phyloP scores from a whole-genome alignment of 2,888 invertebrate species.

The Cetonia aurata region DNA sequence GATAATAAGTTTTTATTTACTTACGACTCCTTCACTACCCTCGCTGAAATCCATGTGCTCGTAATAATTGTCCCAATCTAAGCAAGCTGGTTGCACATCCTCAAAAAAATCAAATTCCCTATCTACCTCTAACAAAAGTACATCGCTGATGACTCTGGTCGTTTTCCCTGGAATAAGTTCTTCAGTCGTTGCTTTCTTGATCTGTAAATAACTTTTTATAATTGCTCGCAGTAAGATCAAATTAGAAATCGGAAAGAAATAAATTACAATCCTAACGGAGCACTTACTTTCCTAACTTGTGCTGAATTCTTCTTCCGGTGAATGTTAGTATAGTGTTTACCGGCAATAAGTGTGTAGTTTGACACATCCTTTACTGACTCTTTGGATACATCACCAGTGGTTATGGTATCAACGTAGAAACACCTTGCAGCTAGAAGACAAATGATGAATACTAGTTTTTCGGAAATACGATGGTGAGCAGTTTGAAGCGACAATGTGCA shows the following conservation, averaged over 20 bases:
- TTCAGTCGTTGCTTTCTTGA: neutral
- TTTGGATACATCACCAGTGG: too few relatives aligned
- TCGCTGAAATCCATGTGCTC: neutral
- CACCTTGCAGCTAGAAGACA: neutral
- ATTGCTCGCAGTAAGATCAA: too few relatives aligned
- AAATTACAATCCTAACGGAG: too few relatives aligned
- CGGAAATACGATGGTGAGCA: too few relatives aligned
- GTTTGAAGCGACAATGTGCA: too few relatives aligned
- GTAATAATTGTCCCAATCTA: neutral
- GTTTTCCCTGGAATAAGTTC: too few relatives aligned
- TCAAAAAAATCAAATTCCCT: neutral
- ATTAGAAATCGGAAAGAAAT: neutral
- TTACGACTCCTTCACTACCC: neutral
- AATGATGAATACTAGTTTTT: too few relatives aligned
- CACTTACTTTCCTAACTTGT: conserved; percentile 2
- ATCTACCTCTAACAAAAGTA: conserved; percentile 1
- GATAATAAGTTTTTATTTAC: neutral
- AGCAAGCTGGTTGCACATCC: neutral
- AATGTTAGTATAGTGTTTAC: neutral
- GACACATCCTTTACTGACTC: too few relatives aligned
- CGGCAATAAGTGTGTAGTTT: neutral
- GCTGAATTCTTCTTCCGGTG: neutral
- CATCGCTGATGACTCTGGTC: too few relatives aligned
- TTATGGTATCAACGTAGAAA: too few relatives aligned
- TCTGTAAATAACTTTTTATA: neutral